Evolutionary conservation across 2,888 invertebrate genomes (phyloP).

Genomic region (Dioctria linearis): DNA sequence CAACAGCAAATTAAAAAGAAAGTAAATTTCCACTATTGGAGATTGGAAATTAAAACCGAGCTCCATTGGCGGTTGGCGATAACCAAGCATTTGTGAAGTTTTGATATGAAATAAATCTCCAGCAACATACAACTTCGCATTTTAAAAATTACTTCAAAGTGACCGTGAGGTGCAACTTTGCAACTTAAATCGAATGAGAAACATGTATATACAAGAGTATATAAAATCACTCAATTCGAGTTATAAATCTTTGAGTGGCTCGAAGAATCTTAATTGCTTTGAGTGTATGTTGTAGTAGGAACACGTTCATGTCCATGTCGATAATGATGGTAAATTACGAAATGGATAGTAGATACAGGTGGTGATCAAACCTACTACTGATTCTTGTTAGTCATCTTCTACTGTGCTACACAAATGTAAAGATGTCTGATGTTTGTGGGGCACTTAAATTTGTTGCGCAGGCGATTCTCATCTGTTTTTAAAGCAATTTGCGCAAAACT

Average conservation of each 20-base stretch:
- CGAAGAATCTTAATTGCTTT: slow-evolving; percentile 29
- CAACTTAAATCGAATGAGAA: neutral
- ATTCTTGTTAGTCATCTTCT: slow-evolving; percentile 43
- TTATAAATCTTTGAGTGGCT: slow-evolving; percentile 13
- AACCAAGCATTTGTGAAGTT: neutral
- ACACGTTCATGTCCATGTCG: neutral
- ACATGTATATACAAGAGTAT: neutral
- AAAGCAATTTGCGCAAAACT: neutral
- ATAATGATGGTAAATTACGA: slow-evolving; percentile 31
- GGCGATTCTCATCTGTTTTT: slow-evolving; percentile 18
- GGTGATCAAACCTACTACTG: neutral
- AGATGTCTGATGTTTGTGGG: slow-evolving; percentile 19
- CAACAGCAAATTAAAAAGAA: neutral
- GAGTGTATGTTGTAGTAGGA: neutral
- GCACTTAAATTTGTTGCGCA: slow-evolving; percentile 16
- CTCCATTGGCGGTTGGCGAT: neutral
- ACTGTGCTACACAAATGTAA: neutral
- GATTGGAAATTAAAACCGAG: neutral
- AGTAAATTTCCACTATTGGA: neutral
- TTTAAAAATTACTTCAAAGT: slow-evolving; percentile 4
- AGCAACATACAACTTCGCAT: slow-evolving; percentile 22
- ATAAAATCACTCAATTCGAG: slow-evolving; percentile 31
- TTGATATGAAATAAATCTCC: neutral
- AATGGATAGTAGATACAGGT: slow-evolving; percentile 4
- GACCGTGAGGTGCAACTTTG: slow-evolving; percentile 2